Percentiles rank a stretch among this genome's conserved stretches.
These are phyloP conservation scores for Atherinomorus stipes DNA, from an alignment of 2,113 vertebrate genomes.

Conservation along the genomic window DNA sequence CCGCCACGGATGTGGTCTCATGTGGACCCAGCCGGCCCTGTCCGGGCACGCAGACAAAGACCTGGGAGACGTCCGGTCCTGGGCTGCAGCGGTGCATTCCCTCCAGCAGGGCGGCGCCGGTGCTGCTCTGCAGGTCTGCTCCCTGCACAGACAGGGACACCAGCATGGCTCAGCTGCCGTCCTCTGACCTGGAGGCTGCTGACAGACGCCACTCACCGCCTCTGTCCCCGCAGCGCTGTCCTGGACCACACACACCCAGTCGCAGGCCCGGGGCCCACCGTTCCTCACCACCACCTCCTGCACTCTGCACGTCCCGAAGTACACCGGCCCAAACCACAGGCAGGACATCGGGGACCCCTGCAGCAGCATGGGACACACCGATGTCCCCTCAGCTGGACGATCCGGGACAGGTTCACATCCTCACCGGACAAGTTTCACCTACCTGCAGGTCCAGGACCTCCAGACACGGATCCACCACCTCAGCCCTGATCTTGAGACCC, in stretches of 20 bases:
- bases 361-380: too few relatives aligned
- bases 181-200: too few relatives aligned
- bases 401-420: too few relatives aligned
- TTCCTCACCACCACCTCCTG: constrained; percentile 84
- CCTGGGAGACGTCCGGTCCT: constrained; percentile 64
- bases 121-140: constrained; percentile 79
- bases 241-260: constrained; percentile 88
- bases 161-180: too few relatives aligned
- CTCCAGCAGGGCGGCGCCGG: constrained; percentile 81
- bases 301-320: constrained; percentile 86
- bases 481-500: constrained; percentile 82
- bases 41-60: constrained; percentile 82
- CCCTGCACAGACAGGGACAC: constrained; percentile 81
- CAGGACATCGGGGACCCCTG: constrained; percentile 75
- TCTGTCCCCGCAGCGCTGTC: constrained; percentile 83
- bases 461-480: constrained; percentile 83
- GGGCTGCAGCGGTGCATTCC: constrained; percentile 49
- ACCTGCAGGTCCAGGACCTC: constrained; percentile 81
- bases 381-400: too few relatives aligned
- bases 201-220: constrained; percentile 86
- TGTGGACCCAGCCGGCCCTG: constrained; percentile 85
- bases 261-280: constrained; percentile 81
- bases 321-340: constrained; percentile 85
- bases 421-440: not conserved
- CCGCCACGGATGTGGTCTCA: constrained; percentile 75